Base-by-base conservation (phyloP, 2,113 vertebrate species). In the Zingel zingel region DNA sequence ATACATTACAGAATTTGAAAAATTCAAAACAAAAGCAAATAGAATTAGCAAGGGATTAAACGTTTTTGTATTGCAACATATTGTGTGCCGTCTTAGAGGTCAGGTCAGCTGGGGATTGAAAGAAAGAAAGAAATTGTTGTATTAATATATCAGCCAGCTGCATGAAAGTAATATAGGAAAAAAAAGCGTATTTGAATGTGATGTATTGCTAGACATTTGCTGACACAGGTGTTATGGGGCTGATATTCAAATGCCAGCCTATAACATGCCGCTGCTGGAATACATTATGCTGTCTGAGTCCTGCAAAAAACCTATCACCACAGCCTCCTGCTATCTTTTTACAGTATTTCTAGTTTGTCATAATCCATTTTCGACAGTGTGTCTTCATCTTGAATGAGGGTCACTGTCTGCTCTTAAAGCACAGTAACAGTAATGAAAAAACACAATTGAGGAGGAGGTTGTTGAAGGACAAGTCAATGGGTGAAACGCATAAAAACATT, bases 231-330 rank as follows among this genome's bases (percentile, higher is more conserved):
- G 87, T 79, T 86, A 64, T 78, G 63, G 62, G 65, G 74, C 67
- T 5, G 71, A 86, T 84, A 89, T 84, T 91, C 39, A 89, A 90
- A 93, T 72, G 74, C 71, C 87, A 84, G 71, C 53, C 87, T 82
- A 64, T 43, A 85, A 74, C 66, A 48, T 62, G 59, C 19, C 2
- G 7, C 74, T 68, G 62, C 76, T 61, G 25, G 65, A 81, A 84
- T 69, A 53, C 58, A 88, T 85, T 56, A 58, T 25, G 54, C 54
- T 58, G 56, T 62, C 76, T 19, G 64, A 68, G 63, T 11, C 27
- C 53, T 23, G 36, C 58, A 61, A 19, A 65, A 65, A 66, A 59
- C 2, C 25, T 50, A 8, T 75, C 50, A 25, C 43, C 6, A 19
- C 45, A 33, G 16, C 16, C 39, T 66, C 14, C 5, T 2, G 25